Percentiles rank a stretch among this genome's conserved stretches.
Conservation (phyloP, 2,797 vertebrate species). For the Gallinago stenura region DNA sequence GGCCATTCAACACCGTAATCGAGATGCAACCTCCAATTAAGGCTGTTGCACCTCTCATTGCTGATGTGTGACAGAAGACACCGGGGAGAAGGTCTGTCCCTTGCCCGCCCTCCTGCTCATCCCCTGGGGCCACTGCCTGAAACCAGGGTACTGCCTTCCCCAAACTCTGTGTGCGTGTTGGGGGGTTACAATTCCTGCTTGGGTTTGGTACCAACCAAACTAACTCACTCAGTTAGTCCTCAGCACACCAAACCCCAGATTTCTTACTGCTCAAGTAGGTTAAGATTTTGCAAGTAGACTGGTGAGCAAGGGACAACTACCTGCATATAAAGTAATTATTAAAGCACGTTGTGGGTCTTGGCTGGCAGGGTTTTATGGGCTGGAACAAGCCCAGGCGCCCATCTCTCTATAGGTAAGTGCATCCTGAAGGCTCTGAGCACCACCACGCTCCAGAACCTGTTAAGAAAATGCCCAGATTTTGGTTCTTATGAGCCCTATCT, state of each 20-base stretch:
- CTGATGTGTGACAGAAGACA: neutral
- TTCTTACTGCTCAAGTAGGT: neutral
- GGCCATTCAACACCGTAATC: rapidly evolving
- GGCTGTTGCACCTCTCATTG: neutral
- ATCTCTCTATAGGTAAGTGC: rapidly evolving
- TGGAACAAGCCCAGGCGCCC: neutral
- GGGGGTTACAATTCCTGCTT: neutral
- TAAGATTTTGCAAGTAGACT: neutral
- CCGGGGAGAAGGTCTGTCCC: neutral
- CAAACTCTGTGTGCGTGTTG: rapidly evolving
- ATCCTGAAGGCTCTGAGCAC: neutral
- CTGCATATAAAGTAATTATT: neutral
- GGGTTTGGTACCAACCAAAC: neutral
- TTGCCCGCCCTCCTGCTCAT: neutral
- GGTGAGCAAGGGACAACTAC: neutral
- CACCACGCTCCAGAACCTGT: neutral
- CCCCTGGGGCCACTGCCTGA: neutral
- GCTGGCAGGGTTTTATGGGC: neutral
- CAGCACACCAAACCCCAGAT: rapidly evolving
- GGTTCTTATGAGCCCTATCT: neutral
- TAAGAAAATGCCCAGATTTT: neutral
- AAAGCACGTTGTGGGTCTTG: neutral
- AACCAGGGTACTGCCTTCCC: rapidly evolving
- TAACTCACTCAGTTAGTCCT: neutral
- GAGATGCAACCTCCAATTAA: neutral